Evolutionary conservation across 1,140 invertebrate species (phyloP), one percentile per base, ranked within the genome.

Genomic region (Drosophila ohnishii): DNA sequence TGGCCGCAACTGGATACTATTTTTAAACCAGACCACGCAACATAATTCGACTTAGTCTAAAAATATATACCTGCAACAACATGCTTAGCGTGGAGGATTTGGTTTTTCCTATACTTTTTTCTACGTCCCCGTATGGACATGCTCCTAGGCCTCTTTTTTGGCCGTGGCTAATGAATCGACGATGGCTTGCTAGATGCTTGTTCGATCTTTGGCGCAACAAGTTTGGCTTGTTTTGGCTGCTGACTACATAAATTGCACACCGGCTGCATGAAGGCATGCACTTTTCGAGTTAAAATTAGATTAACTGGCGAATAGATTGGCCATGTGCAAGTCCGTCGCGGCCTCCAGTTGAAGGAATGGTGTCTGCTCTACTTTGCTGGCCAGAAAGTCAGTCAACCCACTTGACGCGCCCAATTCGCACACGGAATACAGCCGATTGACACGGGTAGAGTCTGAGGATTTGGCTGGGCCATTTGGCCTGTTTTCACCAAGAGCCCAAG

Each of bases 271-370:
- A 47, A 22, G 60, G 53, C 64, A 83, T 82, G 80, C 80, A 75
- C 75, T 58, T 80, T 83, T 57, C 34, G 47, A 86, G 82, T 87
- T 87, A 88, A 87, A 87, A 79, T 86, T 87, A 87, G 83, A 87
- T 86, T 86, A 88, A 73, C 69, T 88, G 64, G 63, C 61, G 67
- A 30, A 44, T 51, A 64, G 60, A 62, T 63, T 45, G 30, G 25
- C 32, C 40, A n/a, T 66, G 34, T 37, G 62, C 55, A 37, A 30
- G 67, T 25, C 34, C 42, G 56, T 13, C 25, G 42, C 30, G 50
- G 44, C 53, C 44, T 57, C 37, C 28, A 69, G 30, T 44, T 45
- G 30, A 2, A 9, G 28, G 30, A 69, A 55, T 35, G 42, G 71
- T 63, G 48, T 19, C 35, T 63, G 71, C 51, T 73, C 44, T 34